Evolutionary conservation across 2,797 vertebrate species (phyloP), one percentile per base, ranked within the genome.

Genomic region (Oreochromis mossambicus): DNA sequence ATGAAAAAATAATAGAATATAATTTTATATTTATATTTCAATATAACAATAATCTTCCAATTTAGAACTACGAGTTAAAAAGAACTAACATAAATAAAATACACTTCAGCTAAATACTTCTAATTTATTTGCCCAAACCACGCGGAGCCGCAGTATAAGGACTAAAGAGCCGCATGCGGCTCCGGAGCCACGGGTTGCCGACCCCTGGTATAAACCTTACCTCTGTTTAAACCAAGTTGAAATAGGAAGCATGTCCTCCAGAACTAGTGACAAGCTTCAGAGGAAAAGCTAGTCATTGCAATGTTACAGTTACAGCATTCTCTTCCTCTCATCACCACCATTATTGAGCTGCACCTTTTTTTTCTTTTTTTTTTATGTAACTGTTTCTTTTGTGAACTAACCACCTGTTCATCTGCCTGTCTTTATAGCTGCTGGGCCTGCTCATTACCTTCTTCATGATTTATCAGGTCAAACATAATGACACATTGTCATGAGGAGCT

Each of bases 381-480:
- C 21, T 21, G 21, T 21, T 21, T 21, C 21, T 14, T 43, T 56
- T 56, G 55, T 32, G 55, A 58, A 58, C 2, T 13, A 41, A 29
- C 77, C 15, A 1, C 9, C 24, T 48, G 15, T 89, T 63, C 51
- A 12, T 11, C 78, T 54, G 8, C 32, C 17, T 82, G 17, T 46
- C n/a, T 66, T 17, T 77, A 19, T 11, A 95, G 94, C 73, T 95
- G 19, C 8, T 94, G 52, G 92, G 92, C 15, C 87, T 95, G 63
- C 66, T 94, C 63, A 12, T 94, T 41, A 61, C 86, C 15, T 2
- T 92, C n/a, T 56, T 93, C 41, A 95, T 95, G 93, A 54, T 92
- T 75, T 66, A 83, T n/a, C 94, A 95, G 84, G 2, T 95, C 73
- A 86, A 17, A 58, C 26, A 58, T 17, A 17, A 58, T 17, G 26